phyloP scores from a whole-genome alignment of 2,888 invertebrate genomes.

The Sympetrum striolatum region DNA sequence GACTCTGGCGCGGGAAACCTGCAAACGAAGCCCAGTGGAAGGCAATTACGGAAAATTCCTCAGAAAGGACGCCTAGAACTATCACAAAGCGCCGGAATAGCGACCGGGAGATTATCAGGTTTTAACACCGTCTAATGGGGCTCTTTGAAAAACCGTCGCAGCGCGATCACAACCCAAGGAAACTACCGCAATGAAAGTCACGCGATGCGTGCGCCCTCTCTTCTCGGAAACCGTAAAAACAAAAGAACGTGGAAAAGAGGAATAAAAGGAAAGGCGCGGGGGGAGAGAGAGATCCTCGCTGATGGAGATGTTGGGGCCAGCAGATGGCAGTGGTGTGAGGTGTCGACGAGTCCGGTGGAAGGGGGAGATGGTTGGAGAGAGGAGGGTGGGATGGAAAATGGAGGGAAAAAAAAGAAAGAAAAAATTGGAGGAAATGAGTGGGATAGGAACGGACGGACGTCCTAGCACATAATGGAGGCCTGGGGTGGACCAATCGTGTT shows the following conservation, averaged over 20 bases:
- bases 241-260: neutral
- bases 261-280: neutral
- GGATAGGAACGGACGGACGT: slow-evolving; percentile 15
- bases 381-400: neutral
- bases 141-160: too few species aligned
- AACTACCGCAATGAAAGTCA: neutral
- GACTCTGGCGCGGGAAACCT: too few species aligned
- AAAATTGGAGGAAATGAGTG: neutral
- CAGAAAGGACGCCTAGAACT: too few species aligned
- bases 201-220: neutral
- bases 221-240: neutral
- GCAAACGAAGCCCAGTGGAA: too few species aligned
- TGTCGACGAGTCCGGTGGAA: neutral
- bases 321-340: neutral
- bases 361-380: neutral
- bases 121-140: too few species aligned
- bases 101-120: too few species aligned
- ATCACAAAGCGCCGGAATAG: too few species aligned
- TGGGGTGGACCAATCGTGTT: neutral
- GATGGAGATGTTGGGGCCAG: neutral
- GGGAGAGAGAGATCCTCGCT: neutral
- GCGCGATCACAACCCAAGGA: neutral
- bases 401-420: neutral
- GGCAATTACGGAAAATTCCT: too few species aligned
- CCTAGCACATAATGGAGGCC: slow-evolving; percentile 10